These are phyloP conservation scores for Epinephelus moara DNA, from an alignment of 2,113 vertebrate species.

Conservation along the genomic window DNA sequence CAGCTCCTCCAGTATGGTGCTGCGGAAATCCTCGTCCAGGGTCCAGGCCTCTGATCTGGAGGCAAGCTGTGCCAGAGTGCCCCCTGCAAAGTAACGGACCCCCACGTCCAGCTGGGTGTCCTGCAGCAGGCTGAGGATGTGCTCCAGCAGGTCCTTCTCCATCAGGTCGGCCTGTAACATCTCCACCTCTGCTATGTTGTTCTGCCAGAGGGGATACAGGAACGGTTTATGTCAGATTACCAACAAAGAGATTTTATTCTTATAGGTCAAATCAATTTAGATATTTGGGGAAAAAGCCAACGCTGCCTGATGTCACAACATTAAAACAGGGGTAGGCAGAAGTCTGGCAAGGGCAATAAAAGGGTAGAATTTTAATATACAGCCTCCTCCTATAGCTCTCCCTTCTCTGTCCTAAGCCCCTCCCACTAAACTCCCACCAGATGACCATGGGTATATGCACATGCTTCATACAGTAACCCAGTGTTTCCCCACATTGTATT, in stretches of 20 bases:
- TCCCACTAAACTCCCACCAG: too few species aligned
- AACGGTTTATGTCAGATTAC: not conserved
- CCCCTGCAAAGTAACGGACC: conserved; percentile 95
- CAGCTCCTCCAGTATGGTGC: conserved; percentile 88
- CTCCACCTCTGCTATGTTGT: conserved; percentile 95
- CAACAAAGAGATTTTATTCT: not conserved
- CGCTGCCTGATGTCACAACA: not conserved
- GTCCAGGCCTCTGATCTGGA: conserved; percentile 92
- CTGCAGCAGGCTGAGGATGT: conserved; percentile 90
- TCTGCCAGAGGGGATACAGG: conserved; percentile 76
- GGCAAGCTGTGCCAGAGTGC: conserved; percentile 92
- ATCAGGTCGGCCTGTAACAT: conserved; percentile 90
- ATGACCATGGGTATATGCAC: too few species aligned
- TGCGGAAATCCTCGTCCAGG: conserved; percentile 85
- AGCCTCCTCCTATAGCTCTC: too few species aligned
- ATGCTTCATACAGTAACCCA: too few species aligned
- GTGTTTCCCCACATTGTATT: too few species aligned
- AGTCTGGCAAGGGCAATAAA: too few species aligned
- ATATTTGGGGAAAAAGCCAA: not conserved
- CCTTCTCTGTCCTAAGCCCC: too few species aligned
- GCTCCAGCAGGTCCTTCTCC: conserved; percentile 93
- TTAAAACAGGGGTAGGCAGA: too few species aligned
- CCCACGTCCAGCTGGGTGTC: conserved; percentile 87
- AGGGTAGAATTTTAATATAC: too few species aligned
- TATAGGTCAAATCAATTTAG: not conserved